Percentiles rank a stretch among this genome's conserved stretches.
Conservation (phyloP, 2,888 invertebrate genomes). For the Hyposoter dolosus region DNA sequence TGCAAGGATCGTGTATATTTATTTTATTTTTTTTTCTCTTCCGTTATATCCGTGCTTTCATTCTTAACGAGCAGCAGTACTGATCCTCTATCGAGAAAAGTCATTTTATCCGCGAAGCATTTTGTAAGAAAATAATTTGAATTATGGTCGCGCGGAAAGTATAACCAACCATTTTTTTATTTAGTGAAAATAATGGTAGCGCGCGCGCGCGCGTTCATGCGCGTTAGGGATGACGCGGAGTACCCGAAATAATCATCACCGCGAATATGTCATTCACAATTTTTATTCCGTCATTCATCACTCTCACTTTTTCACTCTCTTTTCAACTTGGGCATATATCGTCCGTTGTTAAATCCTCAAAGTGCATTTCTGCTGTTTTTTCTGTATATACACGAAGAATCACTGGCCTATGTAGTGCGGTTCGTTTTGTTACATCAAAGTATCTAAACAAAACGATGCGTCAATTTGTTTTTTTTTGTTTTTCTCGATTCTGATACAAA, state of each 20-base stretch:
- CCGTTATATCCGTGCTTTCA: background rate
- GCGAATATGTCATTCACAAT: constrained; percentile 37
- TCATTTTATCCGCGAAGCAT: background rate
- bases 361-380: constrained; percentile 65
- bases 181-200: no score
- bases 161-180: no score
- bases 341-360: constrained; percentile 37
- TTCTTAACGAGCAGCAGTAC: background rate
- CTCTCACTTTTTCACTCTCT: constrained; percentile 11
- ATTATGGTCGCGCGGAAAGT: no score
- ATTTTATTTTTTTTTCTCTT: constrained; percentile 18
- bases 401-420: constrained; percentile 81
- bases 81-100: no score
- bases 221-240: background rate
- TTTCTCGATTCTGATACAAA: background rate
- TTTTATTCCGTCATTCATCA: constrained; percentile 40
- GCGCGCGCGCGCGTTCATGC: no score
- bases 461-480: background rate
- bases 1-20: constrained; percentile 58
- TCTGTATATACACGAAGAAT: constrained; percentile 58
- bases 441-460: constrained; percentile 31
- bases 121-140: background rate
- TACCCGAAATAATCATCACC: constrained; percentile 40
- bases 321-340: constrained; percentile 27
- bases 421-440: constrained; percentile 56